Conservation (phyloP, 1,140 invertebrate species). For the Oedothorax gibbosus region DNA sequence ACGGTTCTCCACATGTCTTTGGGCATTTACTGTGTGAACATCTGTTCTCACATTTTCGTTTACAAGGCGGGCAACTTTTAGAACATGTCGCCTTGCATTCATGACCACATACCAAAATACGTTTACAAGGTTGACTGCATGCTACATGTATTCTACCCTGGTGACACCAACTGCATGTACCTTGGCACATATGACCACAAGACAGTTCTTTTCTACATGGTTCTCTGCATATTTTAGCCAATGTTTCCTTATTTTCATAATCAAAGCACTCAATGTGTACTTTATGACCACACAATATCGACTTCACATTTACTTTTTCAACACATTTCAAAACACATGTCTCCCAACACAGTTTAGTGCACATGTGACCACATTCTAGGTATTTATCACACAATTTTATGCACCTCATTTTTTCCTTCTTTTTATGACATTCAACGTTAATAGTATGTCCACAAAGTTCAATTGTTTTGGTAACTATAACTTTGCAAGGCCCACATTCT, state of each 20-base stretch:
- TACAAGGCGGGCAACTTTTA: slow-evolving; percentile 64
- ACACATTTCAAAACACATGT: slow-evolving; percentile 43
- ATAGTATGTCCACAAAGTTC: slow-evolving; percentile 34
- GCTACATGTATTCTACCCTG: slow-evolving; percentile 72
- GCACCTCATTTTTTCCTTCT: slow-evolving; percentile 9
- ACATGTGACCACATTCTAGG: slow-evolving; percentile 61
- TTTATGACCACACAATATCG: slow-evolving; percentile 58
- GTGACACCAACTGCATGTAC: slow-evolving; percentile 60
- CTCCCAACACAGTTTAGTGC: slow-evolving; percentile 41
- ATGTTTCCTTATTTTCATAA: not conserved
- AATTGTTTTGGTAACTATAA: not conserved
- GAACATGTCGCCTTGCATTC: slow-evolving; percentile 64
- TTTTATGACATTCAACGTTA: slow-evolving; percentile 31
- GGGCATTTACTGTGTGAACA: slow-evolving; percentile 61
- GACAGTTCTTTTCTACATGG: slow-evolving; percentile 70
- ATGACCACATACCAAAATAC: slow-evolving; percentile 69
- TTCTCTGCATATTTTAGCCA: slow-evolving; percentile 66
- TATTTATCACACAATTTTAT: slow-evolving; percentile 16
- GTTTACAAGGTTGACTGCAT: slow-evolving; percentile 66
- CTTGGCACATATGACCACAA: slow-evolving; percentile 72
- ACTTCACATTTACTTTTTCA: slow-evolving; percentile 1
- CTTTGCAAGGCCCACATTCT: slow-evolving; percentile 60
- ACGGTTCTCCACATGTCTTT: slow-evolving; percentile 61
- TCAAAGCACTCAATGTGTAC: slow-evolving; percentile 41
- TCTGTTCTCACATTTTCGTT: slow-evolving; percentile 61